phyloP scores from a whole-genome alignment of 1,140 invertebrate species.

The Drosophila parvula region DNA sequence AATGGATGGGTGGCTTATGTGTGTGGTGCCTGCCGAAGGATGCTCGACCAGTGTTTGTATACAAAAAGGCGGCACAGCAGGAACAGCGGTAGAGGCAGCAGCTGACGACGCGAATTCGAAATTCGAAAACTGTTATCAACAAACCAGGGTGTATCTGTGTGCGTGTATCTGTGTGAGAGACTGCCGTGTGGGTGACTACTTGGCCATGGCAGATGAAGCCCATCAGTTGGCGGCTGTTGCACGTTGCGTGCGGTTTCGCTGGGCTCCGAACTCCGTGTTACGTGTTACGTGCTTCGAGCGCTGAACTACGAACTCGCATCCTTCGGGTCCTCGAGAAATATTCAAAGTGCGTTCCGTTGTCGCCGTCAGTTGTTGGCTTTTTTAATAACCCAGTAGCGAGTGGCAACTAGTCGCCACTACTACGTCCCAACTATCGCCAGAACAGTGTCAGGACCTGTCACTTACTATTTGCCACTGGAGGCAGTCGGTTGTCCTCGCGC shows the following conservation, averaged over 20 bases:
- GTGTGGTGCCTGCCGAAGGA: slow-evolving; percentile 26
- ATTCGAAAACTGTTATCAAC: slow-evolving; percentile 79
- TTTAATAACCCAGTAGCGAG: slow-evolving; percentile 44
- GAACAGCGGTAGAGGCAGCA: slow-evolving; percentile 51
- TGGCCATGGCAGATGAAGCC: slow-evolving; percentile 63
- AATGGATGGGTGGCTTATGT: slow-evolving; percentile 2
- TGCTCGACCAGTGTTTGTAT: slow-evolving; percentile 58
- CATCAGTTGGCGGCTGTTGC: slow-evolving; percentile 80
- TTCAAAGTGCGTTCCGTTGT: slow-evolving; percentile 63
- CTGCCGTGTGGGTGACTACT: slow-evolving; percentile 43
- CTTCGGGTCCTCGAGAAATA: slow-evolving; percentile 45
- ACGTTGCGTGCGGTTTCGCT: slow-evolving; percentile 75
- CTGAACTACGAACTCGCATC: slow-evolving; percentile 21
- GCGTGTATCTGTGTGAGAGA: slow-evolving; percentile 13
- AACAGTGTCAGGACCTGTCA: slow-evolving; percentile 49
- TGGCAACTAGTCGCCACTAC: slow-evolving; percentile 47
- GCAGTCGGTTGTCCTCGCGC: slow-evolving; percentile 58
- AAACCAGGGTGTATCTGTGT: slow-evolving; percentile 36
- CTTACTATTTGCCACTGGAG: slow-evolving; percentile 61
- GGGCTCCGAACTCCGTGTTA: slow-evolving; percentile 50
- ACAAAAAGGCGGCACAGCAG: slow-evolving; percentile 31
- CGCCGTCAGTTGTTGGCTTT: slow-evolving; percentile 43
- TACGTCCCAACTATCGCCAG: slow-evolving; percentile 39
- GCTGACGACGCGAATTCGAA: slow-evolving; percentile 71
- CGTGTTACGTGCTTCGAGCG: slow-evolving; percentile 74